A percentile compares a stretch with the other conserved stretches of the same genome.
phyloP scores from a whole-genome alignment of 2,797 vertebrate genomes.

The Phoxinus dragarum region DNA sequence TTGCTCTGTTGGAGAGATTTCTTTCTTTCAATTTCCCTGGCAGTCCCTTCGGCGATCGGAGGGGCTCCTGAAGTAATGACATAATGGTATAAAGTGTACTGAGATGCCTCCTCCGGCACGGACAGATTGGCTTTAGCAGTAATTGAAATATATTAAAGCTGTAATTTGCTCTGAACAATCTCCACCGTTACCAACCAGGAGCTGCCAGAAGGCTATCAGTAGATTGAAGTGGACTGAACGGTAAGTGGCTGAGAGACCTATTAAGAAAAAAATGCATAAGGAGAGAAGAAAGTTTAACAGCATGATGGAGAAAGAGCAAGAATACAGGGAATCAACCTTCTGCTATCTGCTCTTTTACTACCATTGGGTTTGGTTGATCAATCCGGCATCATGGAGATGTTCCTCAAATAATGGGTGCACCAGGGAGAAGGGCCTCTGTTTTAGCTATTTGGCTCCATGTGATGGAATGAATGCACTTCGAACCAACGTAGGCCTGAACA shows the following conservation, averaged over 20 bases:
- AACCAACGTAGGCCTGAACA: slow-evolving; percentile 60
- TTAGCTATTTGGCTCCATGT: slow-evolving; percentile 56
- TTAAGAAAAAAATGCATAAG: slow-evolving; percentile 33
- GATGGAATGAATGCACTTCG: slow-evolving; percentile 59
- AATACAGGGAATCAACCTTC: not conserved
- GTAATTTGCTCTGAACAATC: slow-evolving; percentile 76
- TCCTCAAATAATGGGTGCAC: not conserved
- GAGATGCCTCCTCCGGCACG: slow-evolving; percentile 54
- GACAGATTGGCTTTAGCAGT: slow-evolving; percentile 54
- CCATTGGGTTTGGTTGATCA: not conserved
- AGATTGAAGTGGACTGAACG: slow-evolving; percentile 39
- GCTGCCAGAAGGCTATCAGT: slow-evolving; percentile 39
- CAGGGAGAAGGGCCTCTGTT: slow-evolving; percentile 29
- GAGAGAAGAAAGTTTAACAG: slow-evolving; percentile 25
- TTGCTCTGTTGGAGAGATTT: not conserved
- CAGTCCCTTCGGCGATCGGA: slow-evolving; percentile 65
- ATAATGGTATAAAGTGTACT: slow-evolving; percentile 60
- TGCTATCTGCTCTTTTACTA: not conserved
- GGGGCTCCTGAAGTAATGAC: slow-evolving; percentile 62
- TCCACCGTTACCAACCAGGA: slow-evolving; percentile 52
- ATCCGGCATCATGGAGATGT: not conserved
- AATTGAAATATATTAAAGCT: slow-evolving; percentile 71
- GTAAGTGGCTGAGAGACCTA: slow-evolving; percentile 29
- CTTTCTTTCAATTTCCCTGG: slow-evolving; percentile 70
- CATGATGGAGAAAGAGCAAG: slow-evolving; percentile 16